Percentiles rank a stretch among this genome's conserved stretches.
Conservation (phyloP, 2,797 vertebrate species). For the Ceyx erithaca region DNA sequence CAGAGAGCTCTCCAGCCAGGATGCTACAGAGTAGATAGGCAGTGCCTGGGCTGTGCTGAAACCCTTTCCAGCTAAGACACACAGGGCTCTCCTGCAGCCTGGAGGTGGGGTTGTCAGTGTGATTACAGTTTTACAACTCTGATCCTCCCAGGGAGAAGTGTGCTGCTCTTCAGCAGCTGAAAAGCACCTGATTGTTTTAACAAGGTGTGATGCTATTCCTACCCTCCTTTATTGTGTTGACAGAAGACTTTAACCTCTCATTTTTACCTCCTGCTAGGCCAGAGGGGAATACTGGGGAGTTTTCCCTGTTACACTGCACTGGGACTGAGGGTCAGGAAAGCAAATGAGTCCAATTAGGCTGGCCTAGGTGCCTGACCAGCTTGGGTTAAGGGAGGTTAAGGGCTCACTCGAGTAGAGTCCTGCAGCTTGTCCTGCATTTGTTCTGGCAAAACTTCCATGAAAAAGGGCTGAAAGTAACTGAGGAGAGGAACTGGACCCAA, state of each 20-base stretch:
- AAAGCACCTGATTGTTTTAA: not conserved
- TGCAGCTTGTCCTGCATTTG: not conserved
- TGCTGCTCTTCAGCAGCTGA: not conserved
- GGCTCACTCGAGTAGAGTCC: not conserved
- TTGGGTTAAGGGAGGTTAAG: no score
- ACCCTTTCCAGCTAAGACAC: not conserved
- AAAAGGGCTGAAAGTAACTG: not conserved
- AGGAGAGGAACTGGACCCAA: not conserved
- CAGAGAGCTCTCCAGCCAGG: not conserved
- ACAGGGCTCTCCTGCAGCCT: fast-evolving
- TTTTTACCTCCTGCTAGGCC: not conserved
- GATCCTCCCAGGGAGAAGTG: not conserved
- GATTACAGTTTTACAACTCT: not conserved
- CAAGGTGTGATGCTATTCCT: not conserved
- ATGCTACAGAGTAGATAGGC: fast-evolving
- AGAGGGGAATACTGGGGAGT: not conserved
- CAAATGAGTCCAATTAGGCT: no score
- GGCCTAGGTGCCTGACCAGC: not conserved
- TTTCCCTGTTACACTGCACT: not conserved
- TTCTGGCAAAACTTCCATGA: not conserved
- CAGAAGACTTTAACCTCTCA: not conserved
- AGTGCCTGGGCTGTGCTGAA: not conserved
- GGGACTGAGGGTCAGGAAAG: not conserved
- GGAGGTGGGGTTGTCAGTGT: not conserved
- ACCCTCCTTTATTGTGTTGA: not conserved